These are phyloP conservation scores for Aleiodes leptofemur DNA, from an alignment of 2,888 invertebrate genomes.

Conservation along the genomic window DNA sequence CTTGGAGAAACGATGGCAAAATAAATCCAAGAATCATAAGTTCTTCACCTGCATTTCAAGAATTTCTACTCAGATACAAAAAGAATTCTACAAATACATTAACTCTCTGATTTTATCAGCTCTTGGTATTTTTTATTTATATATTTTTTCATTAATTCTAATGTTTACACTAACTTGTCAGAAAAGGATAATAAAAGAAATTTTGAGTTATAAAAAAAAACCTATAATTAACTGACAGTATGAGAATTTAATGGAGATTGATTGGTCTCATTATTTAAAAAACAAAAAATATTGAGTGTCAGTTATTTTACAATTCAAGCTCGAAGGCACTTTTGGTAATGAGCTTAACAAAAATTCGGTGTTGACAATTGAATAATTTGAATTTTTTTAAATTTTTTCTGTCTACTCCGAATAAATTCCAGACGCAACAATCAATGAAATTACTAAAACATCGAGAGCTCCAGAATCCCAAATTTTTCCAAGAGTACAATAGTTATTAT, in stretches of 20 bases:
- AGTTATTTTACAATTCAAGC: background rate
- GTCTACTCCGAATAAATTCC: background rate
- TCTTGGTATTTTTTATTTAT: constrained; percentile 33
- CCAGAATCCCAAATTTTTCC: background rate
- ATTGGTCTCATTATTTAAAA: background rate
- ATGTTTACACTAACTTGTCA: constrained; percentile 11
- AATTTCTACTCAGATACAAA: constrained; percentile 56
- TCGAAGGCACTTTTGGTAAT: constrained; percentile 6
- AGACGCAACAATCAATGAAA: background rate
- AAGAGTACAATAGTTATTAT: too few relatives aligned
- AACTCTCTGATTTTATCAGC: constrained; percentile 20
- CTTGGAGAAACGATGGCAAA: constrained; percentile 26
- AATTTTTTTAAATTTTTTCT: background rate
- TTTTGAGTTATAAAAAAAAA: constrained; percentile 1
- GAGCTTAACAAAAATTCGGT: too few relatives aligned
- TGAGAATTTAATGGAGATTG: background rate
- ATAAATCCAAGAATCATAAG: constrained; percentile 54
- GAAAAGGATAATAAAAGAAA: constrained; percentile 20
- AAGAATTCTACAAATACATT: constrained; percentile 19
- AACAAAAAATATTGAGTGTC: constrained; percentile 3
- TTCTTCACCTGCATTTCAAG: constrained; percentile 63
- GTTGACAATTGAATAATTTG: background rate
- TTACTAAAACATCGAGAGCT: too few relatives aligned
- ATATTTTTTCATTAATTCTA: constrained; percentile 15
- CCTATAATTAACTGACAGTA: constrained; percentile 8